A percentile compares a stretch with the other conserved stretches of the same genome.
phyloP scores from a whole-genome alignment of 1,140 invertebrate genomes.

The Drepana arcuata region DNA sequence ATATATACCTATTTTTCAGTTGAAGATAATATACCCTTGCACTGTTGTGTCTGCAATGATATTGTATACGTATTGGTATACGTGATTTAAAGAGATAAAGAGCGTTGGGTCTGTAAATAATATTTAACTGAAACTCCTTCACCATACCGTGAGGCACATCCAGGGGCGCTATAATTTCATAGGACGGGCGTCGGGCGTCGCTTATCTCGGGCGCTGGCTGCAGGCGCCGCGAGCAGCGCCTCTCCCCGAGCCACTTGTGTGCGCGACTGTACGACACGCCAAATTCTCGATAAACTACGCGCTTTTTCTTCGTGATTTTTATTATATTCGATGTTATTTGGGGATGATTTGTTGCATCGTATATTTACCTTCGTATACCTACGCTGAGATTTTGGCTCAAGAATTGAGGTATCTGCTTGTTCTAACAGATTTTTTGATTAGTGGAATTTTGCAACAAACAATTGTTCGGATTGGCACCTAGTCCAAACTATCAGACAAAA shows the following conservation, averaged over 20 bases:
- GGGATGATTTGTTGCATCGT: neutral
- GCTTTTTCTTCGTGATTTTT: neutral
- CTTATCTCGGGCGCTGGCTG: conserved; percentile 50
- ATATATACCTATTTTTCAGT: too few species aligned
- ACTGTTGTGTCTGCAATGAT: too few species aligned
- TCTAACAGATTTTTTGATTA: too few species aligned
- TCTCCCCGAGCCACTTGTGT: conserved; percentile 7
- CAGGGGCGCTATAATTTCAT: conserved; percentile 60
- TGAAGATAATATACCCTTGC: too few species aligned
- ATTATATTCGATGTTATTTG: neutral
- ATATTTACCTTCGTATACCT: neutral
- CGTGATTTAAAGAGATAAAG: too few species aligned
- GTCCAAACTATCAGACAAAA: too few species aligned
- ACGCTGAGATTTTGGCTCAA: neutral
- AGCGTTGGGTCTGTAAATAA: neutral
- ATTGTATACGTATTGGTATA: too few species aligned
- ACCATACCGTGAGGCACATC: conserved; percentile 14
- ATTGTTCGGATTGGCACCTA: too few species aligned
- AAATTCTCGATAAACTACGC: neutral
- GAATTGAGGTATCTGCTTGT: neutral
- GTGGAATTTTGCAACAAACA: too few species aligned
- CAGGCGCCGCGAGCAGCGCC: conserved; percentile 55
- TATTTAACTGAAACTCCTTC: neutral
- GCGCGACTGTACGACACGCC: neutral
- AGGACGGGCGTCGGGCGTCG: conserved; percentile 51